These are phyloP conservation scores for Triplophysa tibetana DNA, from an alignment of 2,113 vertebrate species.

Conservation along the genomic window DNA sequence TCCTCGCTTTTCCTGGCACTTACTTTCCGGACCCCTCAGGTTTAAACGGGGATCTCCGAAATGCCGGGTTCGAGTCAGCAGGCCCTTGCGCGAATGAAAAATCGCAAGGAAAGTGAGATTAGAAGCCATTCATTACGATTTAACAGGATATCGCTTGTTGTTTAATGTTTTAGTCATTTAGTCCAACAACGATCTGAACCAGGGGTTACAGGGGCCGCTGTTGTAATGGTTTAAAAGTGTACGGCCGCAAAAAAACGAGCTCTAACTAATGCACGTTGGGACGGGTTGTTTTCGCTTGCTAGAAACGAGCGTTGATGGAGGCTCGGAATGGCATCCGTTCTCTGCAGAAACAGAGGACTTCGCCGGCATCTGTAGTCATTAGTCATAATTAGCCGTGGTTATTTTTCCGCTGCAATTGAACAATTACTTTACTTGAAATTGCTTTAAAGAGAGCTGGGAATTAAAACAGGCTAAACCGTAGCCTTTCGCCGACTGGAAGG, in stretches of 20 bases:
- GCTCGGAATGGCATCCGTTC: conserved; percentile 3
- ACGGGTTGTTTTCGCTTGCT: conserved; percentile 18
- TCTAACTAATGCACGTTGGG: conserved; percentile 6
- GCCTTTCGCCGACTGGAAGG: conserved; percentile 18
- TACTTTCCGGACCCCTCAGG: background rate
- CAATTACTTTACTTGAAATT: conserved; percentile 39
- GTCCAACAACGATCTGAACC: background rate
- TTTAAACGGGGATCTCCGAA: background rate
- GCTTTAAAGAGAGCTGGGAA: conserved; percentile 39
- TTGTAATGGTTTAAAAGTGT: conserved; percentile 28
- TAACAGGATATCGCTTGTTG: conserved; percentile 21
- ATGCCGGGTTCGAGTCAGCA: conserved; percentile 1
- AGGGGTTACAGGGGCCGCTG: background rate
- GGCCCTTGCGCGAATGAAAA: conserved; percentile 7
- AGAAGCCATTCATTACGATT: conserved; percentile 32
- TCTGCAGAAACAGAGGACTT: conserved; percentile 22
- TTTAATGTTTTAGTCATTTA: conserved; percentile 23
- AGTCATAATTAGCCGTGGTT: conserved; percentile 46
- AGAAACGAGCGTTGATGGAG: conserved; percentile 16
- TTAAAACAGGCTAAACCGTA: conserved; percentile 18
- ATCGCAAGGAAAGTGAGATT: conserved; percentile 1
- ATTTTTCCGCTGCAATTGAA: conserved; percentile 44
- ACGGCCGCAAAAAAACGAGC: background rate
- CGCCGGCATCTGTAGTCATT: conserved; percentile 30
- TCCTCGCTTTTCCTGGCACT: conserved; percentile 23